Evolutionary conservation across 2,797 vertebrate species (phyloP), one percentile per base, ranked within the genome.

Genomic region (Psittacula derbiana): DNA sequence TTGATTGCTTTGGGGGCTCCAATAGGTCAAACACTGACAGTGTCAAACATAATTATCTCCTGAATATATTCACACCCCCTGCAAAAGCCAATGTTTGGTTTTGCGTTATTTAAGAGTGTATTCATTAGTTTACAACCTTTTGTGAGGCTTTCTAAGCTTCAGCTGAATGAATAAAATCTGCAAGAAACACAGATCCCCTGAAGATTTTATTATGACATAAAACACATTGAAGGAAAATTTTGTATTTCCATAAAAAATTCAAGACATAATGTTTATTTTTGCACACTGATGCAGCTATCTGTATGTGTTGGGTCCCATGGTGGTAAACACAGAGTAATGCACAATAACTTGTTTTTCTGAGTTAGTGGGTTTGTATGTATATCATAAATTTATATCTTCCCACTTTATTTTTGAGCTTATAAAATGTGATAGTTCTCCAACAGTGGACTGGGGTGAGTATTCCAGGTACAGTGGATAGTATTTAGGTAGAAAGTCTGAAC

Each of bases 31-130:
- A 89, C 18, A 80, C 58, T 67, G 57, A 73, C 55, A 87, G 58
- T 69, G 71, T 81, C 78, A 80, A 71, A 43, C 52, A 60, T 95
- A 95, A 94, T 97, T 96, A 89, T 90, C 65, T 92, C n/a, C 69
- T 93, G 78, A 95, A 90, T 96, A 94, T 90, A 95, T 96, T 94
- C 61, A 86, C 71, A 89, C 41, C 24, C 49, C 43, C 17, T 75
- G n/a, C 41, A 65, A 89, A 93, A 95, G 21, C 52, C 50, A 87
- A 30, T 40, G 23, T 57, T 94, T 72, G 25, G 5, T 72, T 92
- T 88, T 50, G 36, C 46, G 19, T 74, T 88, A 62, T 79, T 91
- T 79, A 44, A 84, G 55, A 81, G 12, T 58, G 16, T 58, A 60
- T 28, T 93, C n/a, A 57, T 65, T 86, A 88, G 28, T 61, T 85